Evolutionary conservation across 2,797 vertebrate genomes (phyloP).

Genomic region (Notolabrus celidotus): DNA sequence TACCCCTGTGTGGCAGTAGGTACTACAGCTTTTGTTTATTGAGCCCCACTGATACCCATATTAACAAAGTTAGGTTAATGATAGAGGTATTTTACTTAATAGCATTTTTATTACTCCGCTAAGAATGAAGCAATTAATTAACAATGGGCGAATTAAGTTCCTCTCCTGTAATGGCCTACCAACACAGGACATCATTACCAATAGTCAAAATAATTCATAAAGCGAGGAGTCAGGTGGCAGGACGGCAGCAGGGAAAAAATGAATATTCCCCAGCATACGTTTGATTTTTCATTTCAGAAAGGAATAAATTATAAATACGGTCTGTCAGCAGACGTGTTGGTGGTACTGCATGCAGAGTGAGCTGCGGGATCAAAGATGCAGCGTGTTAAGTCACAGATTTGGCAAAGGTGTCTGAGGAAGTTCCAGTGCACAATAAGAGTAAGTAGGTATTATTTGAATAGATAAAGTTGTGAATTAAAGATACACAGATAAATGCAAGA

Average conservation of each 20-base stretch:
- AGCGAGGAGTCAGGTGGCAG: conserved; percentile 72
- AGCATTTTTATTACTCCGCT: conserved; percentile 89
- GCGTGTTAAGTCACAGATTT: conserved; percentile 42
- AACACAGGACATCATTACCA: conserved; percentile 86
- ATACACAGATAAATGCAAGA: conserved; percentile 59
- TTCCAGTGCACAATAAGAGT: conserved; percentile 37
- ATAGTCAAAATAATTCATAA: conserved; percentile 85
- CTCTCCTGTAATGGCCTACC: conserved; percentile 83
- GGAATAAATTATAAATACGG: conserved; percentile 79
- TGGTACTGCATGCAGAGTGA: conserved; percentile 71
- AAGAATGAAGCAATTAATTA: conserved; percentile 88
- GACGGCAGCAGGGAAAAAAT: conserved; percentile 58
- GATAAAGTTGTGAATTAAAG: conserved; percentile 73
- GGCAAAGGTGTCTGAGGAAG: conserved; percentile 43
- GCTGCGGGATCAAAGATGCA: conserved; percentile 64
- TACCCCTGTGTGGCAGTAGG: conserved; percentile 76
- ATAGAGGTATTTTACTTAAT: conserved; percentile 90
- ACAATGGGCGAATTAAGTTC: conserved; percentile 83
- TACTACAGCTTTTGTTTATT: conserved; percentile 86
- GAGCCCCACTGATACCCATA: conserved; percentile 87
- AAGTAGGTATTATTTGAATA: conserved; percentile 61
- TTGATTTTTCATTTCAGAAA: conserved; percentile 77
- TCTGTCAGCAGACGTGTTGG: conserved; percentile 68
- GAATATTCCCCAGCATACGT: conserved; percentile 68
- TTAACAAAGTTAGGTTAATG: conserved; percentile 90